Conservation (phyloP, 2,113 vertebrate genomes). For the Artemisiospiza belli region DNA sequence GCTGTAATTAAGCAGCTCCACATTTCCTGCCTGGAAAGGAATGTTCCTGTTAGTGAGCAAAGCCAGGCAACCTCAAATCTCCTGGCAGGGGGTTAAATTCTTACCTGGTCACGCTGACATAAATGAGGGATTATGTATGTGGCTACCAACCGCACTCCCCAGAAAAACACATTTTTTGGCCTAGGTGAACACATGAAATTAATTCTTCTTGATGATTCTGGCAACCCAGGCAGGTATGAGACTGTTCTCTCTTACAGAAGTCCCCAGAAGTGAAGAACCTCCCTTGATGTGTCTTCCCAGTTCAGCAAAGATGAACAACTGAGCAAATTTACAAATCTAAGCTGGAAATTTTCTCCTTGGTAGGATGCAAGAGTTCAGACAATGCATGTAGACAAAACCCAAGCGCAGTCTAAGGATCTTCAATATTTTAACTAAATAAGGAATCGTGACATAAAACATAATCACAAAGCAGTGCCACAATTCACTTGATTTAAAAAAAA, state of each 20-base stretch:
- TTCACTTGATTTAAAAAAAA: background rate
- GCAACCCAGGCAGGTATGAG: background rate
- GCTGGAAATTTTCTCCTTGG: background rate
- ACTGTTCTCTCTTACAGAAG: background rate
- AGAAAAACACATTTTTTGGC: background rate
- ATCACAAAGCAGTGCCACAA: background rate
- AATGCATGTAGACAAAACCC: background rate
- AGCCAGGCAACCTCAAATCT: background rate
- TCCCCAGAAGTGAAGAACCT: background rate
- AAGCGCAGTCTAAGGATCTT: background rate
- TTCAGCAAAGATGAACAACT: background rate
- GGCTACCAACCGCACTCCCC: background rate
- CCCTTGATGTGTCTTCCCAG: background rate
- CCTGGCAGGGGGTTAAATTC: background rate
- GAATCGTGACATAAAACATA: background rate
- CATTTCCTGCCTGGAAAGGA: background rate
- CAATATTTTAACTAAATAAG: background rate
- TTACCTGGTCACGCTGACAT: conserved; percentile 8
- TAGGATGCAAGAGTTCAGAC: background rate
- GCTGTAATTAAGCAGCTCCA: background rate
- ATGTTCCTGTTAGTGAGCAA: background rate
- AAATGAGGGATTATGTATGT: background rate
- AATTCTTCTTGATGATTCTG: background rate
- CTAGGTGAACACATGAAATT: background rate
- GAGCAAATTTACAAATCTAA: background rate